These are phyloP conservation scores for Thamnophis elegans DNA, from an alignment of 2,797 vertebrate species.

Conservation along the genomic window DNA sequence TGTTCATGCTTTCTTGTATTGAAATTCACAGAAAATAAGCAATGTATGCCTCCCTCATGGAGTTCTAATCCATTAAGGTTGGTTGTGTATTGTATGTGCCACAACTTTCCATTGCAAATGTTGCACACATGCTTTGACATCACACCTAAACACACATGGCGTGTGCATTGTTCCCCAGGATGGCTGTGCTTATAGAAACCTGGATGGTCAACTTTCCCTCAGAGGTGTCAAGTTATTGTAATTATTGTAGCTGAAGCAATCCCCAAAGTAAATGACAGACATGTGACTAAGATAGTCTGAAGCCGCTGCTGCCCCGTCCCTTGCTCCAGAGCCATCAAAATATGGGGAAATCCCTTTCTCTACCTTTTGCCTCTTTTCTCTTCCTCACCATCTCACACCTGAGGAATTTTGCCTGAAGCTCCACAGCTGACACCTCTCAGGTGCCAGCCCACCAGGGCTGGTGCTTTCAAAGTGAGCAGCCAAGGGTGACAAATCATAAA, in stretches of 20 bases:
- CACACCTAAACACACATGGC: not conserved
- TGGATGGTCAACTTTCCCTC: not conserved
- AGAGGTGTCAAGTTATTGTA: not conserved
- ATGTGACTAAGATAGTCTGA: not conserved
- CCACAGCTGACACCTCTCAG: constrained; percentile 17
- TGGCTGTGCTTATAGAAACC: not conserved
- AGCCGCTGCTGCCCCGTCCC: not conserved
- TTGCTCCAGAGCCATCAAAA: not conserved
- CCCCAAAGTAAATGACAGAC: not conserved
- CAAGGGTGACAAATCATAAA: constrained; percentile 71
- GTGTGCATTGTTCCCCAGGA: not conserved
- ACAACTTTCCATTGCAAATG: not conserved
- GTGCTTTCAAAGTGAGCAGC: constrained; percentile 47
- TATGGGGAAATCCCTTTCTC: not conserved
- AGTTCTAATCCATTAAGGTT: not conserved
- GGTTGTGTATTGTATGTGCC: not conserved
- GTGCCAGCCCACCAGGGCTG: constrained; percentile 12
- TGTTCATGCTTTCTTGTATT: not conserved
- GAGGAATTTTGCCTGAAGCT: constrained; percentile 33
- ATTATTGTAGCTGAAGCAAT: not conserved
- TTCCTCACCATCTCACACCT: not conserved
- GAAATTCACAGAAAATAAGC: not conserved
- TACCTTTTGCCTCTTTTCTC: not conserved
- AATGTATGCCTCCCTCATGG: not conserved
- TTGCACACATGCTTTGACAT: not conserved